Base-by-base conservation (phyloP, 1,140 invertebrate genomes). In the Coelopa frigida region DNA sequence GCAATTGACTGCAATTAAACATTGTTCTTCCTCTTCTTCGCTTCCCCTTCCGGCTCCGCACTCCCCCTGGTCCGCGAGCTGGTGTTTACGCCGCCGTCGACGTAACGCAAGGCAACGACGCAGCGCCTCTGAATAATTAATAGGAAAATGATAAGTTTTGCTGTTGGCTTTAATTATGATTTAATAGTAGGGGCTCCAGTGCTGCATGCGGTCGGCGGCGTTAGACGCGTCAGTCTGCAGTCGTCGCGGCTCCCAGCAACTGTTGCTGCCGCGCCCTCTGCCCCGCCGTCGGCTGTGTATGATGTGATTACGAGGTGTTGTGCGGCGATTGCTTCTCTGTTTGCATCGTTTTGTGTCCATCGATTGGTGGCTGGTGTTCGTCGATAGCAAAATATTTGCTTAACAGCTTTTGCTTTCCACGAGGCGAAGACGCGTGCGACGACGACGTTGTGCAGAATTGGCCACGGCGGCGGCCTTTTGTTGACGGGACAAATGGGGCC, bases 111-210 rank as follows among this genome's bases (percentile, higher is more conserved):
- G 14, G 8, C 8, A 29, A 29, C 14, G 14, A 10, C 27, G 27
- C 27, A 8, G 8, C 8, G 27, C 27, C 35, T 44, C 45, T 50
- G 26, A 44, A 50, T 53, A 50, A 53, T 53, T 53, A 53, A 53
- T 53, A 38, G 44, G 39, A 49, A 45, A 53, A 53, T 50, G 38
- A 53, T 53, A 53, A 27, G 41, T 50, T 50, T 33, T 24, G 37
- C 12, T 21, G 22, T 27, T 24, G 21, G 43, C 37, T 44, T 49
- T 49, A 49, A 49, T 49, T 49, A 49, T 44, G 42, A 49, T 49
- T 49, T 49, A 49, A 49, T 49, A 33, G 22, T 33, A 31, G 42
- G 14, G 22, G 42, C 29, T 44, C 12, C 11, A 24, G 3, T 39
- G 46, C 38, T 22, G 17, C 21, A 10, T 39, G 38, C 17, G 14